Evolutionary conservation across 2,888 invertebrate species (phyloP).

Genomic region (Stenolophus ochropezus): DNA sequence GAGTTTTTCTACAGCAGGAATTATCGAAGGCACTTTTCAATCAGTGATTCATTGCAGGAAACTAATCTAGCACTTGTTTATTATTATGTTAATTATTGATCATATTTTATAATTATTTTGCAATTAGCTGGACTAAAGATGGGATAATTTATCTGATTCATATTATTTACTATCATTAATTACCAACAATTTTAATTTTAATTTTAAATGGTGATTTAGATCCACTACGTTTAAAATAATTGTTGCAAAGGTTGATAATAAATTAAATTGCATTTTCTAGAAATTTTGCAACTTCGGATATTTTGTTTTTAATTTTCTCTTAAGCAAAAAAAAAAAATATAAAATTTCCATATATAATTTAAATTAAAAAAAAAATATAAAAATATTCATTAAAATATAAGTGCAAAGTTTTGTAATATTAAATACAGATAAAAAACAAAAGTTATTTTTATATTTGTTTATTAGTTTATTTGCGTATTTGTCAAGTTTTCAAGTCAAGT

Average conservation of each 20-base stretch:
- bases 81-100: constrained; percentile 13
- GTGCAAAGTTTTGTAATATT: no score
- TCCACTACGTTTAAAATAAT: no score
- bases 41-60: constrained; percentile 23
- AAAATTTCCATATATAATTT: no score
- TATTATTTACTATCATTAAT: background rate
- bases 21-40: constrained; percentile 5
- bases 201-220: background rate
- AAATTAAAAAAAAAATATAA: no score
- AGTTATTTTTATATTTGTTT: background rate
- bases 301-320: no score
- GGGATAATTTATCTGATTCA: background rate
- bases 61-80: background rate
- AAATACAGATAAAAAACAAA: no score
- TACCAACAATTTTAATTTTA: background rate
- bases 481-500: no score
- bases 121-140: background rate
- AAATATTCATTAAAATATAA: no score
- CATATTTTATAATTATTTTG: constrained; percentile 18
- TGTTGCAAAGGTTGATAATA: no score
- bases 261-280: no score
- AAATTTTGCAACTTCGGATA: no score
- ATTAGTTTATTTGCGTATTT: background rate
- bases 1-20: background rate
- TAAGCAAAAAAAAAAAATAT: no score